Evolutionary conservation across 2,797 vertebrate genomes (phyloP).

Genomic region (Macrochelys suwanniensis): DNA sequence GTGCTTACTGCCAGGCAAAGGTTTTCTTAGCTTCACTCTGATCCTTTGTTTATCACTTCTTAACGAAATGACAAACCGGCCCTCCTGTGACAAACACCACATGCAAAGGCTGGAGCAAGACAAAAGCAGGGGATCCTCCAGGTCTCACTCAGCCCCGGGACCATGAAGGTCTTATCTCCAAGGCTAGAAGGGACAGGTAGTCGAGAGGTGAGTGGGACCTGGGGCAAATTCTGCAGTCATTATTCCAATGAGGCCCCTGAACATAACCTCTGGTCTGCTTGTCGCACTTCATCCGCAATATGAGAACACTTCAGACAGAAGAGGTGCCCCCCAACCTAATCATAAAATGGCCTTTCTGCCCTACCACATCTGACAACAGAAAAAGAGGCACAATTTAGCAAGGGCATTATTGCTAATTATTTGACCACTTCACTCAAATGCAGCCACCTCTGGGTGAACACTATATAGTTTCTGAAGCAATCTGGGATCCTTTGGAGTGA

Average conservation of each 20-base stretch:
- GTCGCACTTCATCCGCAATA: slow-evolving; percentile 27
- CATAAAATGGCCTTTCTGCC: background rate
- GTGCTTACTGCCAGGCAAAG: slow-evolving; percentile 71
- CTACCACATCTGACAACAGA: background rate
- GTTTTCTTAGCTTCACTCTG: background rate
- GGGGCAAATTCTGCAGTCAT: background rate
- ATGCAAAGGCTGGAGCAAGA: background rate
- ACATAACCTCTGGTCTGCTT: background rate
- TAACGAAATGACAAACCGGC: slow-evolving; percentile 31
- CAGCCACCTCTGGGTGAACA: slow-evolving; percentile 4
- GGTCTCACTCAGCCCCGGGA: rapidly evolving
- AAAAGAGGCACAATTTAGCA: background rate
- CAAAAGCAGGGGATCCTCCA: background rate
- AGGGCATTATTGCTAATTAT: slow-evolving; percentile 31
- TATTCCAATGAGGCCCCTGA: rapidly evolving
- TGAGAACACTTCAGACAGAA: background rate
- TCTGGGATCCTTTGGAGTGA: background rate
- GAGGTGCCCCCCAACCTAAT: background rate
- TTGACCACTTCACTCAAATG: background rate
- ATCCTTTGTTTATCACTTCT: slow-evolving; percentile 36
- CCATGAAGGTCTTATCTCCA: background rate
- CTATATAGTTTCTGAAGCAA: background rate
- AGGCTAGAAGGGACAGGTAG: background rate
- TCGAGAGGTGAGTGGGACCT: background rate
- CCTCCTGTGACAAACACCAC: background rate